Evolutionary conservation across 2,797 vertebrate species (phyloP), one percentile per base, ranked within the genome.

Genomic region (Cirrhinus molitorella): DNA sequence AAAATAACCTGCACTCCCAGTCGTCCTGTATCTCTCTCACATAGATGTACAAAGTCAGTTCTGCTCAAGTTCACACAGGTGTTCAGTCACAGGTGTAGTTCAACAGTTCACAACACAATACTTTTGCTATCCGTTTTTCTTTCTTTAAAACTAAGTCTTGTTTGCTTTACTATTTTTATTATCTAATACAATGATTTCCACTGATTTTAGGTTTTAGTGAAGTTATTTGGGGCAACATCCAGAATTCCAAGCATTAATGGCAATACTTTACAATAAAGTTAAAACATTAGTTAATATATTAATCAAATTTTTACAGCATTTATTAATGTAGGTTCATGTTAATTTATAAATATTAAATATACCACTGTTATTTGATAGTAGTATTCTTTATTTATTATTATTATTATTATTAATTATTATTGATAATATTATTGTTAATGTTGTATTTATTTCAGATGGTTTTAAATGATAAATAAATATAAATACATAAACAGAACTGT

Each of bases 61-160:
- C 45, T 51, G 28, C 28, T 74, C 71, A 74, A 55, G 72, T 74
- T 55, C 31, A 73, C 71, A 37, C 49, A 14, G 9, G 70, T 72
- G 45, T 19, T 57, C 3, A 57, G 21, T n/a, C 70, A 31, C 47
- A 21, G 19, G 49, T 53, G 49, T n/a, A 45, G 5, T 70, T 23
- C 37, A 70, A 23, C 1, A 10, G 68, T 47, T 49, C 23, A 51
- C 43, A 10, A 2, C 7, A 23, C 37, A 23, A 3, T 14, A 23
- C 13, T 16, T 65, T 34, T 34, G 28, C 14, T 5, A 7, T 61
- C 25, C 14, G 28, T 40, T 40, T 40, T 10, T n/a, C 11, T 12
- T 21, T 19, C 31, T 21, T 40, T 40, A 25, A 28, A 14, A 61
- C n/a, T 40, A 21, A 37, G 21, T 21, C 4, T 12, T 2, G 12